phyloP scores from a whole-genome alignment of 2,113 vertebrate species.

The Micronisus gabar region DNA sequence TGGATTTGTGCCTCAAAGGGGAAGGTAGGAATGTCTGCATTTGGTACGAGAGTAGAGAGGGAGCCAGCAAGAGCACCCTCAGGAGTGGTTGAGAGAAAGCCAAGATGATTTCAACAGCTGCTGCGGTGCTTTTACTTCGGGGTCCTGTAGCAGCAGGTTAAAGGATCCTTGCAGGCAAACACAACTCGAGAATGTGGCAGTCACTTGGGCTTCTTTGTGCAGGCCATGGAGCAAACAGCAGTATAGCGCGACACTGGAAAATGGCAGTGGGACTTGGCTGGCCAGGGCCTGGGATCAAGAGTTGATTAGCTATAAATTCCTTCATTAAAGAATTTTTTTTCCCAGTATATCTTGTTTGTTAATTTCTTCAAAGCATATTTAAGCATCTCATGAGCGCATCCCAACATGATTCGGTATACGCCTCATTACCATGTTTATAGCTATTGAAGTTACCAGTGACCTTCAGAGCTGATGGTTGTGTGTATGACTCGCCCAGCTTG shows the following conservation, averaged over 20 bases:
- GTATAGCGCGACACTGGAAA: background rate
- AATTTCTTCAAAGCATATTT: background rate
- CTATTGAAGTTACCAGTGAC: background rate
- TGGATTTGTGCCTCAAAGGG: background rate
- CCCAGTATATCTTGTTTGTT: background rate
- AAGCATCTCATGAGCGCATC: rapidly evolving
- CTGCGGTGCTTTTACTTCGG: background rate
- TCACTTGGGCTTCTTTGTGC: background rate
- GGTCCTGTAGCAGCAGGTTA: background rate
- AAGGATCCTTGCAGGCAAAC: background rate
- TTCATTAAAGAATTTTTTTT: no score
- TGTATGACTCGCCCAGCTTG: background rate
- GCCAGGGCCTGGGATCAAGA: background rate
- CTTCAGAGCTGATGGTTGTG: background rate
- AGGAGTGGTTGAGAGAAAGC: background rate
- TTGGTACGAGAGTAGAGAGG: background rate
- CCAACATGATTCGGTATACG: background rate
- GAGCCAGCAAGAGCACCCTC: background rate
- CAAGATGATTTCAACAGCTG: background rate
- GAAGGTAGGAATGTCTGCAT: background rate
- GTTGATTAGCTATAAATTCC: background rate
- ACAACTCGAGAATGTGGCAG: rapidly evolving
- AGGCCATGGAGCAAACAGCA: background rate
- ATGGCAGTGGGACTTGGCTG: background rate
- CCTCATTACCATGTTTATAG: conserved; percentile 21